Evolutionary conservation across 2,888 invertebrate species (phyloP).

Genomic region (Loripinus fragilis): DNA sequence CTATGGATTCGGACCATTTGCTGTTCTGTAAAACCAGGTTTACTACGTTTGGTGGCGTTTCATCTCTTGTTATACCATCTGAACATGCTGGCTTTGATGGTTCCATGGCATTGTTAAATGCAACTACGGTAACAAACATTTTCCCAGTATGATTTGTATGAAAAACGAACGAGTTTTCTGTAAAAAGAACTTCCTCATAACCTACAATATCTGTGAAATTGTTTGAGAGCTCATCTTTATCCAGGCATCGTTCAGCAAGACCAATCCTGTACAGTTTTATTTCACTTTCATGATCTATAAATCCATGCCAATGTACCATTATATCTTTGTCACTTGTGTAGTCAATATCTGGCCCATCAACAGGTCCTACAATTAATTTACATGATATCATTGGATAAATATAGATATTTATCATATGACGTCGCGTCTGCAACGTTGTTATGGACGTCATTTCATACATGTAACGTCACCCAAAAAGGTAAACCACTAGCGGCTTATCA

Average conservation of each 20-base stretch:
- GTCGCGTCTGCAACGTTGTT: too few relatives aligned
- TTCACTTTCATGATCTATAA: slow-evolving; percentile 64
- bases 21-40: slow-evolving; percentile 49
- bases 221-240: slow-evolving; percentile 7
- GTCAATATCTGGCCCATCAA: slow-evolving; percentile 55
- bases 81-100: slow-evolving; percentile 68
- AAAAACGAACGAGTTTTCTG: not conserved
- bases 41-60: slow-evolving; percentile 42
- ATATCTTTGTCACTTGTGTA: slow-evolving; percentile 46
- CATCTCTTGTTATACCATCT: slow-evolving; percentile 66
- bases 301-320: slow-evolving; percentile 60
- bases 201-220: not conserved
- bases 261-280: slow-evolving; percentile 49
- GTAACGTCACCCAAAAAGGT: too few relatives aligned
- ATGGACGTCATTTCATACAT: too few relatives aligned
- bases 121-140: slow-evolving; percentile 65
- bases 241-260: slow-evolving; percentile 37
- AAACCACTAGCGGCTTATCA: too few relatives aligned
- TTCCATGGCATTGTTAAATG: slow-evolving; percentile 69
- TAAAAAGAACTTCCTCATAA: slow-evolving; percentile 1
- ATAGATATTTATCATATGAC: too few relatives aligned
- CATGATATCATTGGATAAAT: too few relatives aligned
- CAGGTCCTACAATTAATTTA: too few relatives aligned
- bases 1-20: slow-evolving; percentile 39
- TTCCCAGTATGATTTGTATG: slow-evolving; percentile 45